Conservation (phyloP, 2,113 vertebrate genomes). For the Puffinus mauretanicus region DNA sequence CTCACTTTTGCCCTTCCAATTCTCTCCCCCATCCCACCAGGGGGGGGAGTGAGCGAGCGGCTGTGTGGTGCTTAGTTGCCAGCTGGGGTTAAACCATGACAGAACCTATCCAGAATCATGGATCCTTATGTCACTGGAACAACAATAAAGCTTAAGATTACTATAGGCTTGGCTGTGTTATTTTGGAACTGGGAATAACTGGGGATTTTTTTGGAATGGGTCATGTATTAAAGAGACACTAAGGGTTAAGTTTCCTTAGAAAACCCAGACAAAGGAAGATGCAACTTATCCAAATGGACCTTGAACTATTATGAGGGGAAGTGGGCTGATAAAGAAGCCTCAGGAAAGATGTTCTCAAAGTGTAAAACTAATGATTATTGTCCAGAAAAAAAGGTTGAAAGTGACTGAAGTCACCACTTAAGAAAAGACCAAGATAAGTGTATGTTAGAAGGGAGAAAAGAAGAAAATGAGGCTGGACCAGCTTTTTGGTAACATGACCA, state of each 20-base stretch:
- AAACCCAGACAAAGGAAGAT: neutral
- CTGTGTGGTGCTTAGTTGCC: too few relatives aligned
- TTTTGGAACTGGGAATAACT: neutral
- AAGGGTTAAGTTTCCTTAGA: neutral
- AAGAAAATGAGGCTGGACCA: neutral
- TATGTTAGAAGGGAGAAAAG: neutral
- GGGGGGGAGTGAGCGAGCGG: too few relatives aligned
- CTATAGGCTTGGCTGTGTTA: neutral
- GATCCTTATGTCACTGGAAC: neutral
- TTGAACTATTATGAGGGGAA: neutral
- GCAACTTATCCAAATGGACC: neutral
- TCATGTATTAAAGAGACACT: neutral
- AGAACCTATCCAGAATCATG: neutral
- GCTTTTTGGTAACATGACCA: neutral
- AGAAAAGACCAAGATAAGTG: neutral
- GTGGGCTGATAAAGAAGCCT: neutral
- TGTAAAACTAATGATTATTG: neutral
- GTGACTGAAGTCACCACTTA: neutral
- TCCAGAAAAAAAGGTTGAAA: neutral
- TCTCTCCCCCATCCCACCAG: too few relatives aligned
- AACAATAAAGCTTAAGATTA: neutral
- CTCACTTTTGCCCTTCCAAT: too few relatives aligned
- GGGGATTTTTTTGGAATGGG: neutral
- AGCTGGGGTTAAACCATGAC: too few relatives aligned
- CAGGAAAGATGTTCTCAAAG: neutral